These are phyloP conservation scores for Typhlomys cinereus DNA, from an alignment of 2,113 vertebrate genomes.

Conservation along the genomic window DNA sequence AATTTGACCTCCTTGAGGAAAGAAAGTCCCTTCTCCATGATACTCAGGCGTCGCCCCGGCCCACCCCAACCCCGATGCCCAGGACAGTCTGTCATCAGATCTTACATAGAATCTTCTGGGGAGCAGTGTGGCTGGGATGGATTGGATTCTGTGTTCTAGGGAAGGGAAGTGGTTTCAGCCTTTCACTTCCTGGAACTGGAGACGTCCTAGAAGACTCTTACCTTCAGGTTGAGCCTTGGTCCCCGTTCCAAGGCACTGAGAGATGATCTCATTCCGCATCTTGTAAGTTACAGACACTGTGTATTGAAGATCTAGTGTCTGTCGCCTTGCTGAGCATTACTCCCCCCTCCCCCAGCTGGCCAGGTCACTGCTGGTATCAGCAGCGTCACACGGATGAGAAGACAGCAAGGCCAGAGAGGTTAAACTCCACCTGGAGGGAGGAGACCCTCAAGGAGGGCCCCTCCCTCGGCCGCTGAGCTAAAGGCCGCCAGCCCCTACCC, in stretches of 20 bases:
- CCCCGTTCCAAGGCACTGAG: neutral
- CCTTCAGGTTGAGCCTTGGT: neutral
- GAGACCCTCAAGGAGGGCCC: rapidly evolving
- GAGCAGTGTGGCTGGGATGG: too few species aligned
- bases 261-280: neutral
- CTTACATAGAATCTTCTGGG: neutral
- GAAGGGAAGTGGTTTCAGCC: neutral
- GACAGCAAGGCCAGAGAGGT: neutral
- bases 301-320: neutral
- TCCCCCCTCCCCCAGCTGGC: neutral
- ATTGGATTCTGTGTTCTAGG: neutral
- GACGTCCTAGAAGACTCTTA: neutral
- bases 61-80: too few species aligned
- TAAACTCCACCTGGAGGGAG: neutral
- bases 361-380: neutral
- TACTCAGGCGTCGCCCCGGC: neutral
- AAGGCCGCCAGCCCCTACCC: too few species aligned
- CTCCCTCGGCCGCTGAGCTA: neutral
- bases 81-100: neutral
- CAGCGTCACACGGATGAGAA: neutral
- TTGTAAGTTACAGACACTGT: neutral
- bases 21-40: neutral
- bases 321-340: too few species aligned
- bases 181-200: neutral
- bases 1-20: neutral